Base-by-base conservation (phyloP, 1,140 invertebrate genomes). In the Panagrolaimus sp. region DNA sequence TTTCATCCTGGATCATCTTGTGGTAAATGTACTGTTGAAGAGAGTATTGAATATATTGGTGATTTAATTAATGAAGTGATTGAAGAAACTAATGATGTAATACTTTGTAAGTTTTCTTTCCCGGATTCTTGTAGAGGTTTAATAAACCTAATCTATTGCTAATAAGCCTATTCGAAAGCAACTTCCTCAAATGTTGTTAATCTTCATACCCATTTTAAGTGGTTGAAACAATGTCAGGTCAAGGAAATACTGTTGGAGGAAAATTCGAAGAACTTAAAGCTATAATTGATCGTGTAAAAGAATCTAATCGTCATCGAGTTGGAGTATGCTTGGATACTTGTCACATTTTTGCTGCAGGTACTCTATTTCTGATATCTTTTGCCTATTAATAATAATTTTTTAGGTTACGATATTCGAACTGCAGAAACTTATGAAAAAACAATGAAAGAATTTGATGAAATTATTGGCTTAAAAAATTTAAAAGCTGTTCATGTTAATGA, bases 261-360 rank as follows among this genome's bases (percentile, higher is more conserved):
- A 84, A 80, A 46, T 86, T 87, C 71, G 77, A 83, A 70, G 87
- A 88, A 70, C 67, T 88, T 44, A 76, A 75, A 26, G 73, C 69
- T 14, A 87, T 88, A 65, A 87, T 87, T 45, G 83, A 85, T 46
- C 67, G 69, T 68, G 84, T 88, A 14, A 77, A 85, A 28, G 21
- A 21, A n/a, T 12, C 15, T 44, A 85, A 87, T 72, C 85, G 85
- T 68, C 74, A 81, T 4, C 73, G 87, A 47, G 76, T 87, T 63
- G 87, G 87, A 15, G 84, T 87, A 21, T 87, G 87, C 74, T 68
- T 87, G 17, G 87, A 87, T 73, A 87, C 87, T 0, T 87, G 87
- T 76, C 87, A 87, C 79, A 85, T 86, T 24, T 86, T 86, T 81
- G 87, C 86, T 72, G 87, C 86, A 68, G 86, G 86, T 87, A 70